These are phyloP conservation scores for Heterohyrax brucei DNA, from an alignment of 2,797 vertebrate species.

Conservation along the genomic window DNA sequence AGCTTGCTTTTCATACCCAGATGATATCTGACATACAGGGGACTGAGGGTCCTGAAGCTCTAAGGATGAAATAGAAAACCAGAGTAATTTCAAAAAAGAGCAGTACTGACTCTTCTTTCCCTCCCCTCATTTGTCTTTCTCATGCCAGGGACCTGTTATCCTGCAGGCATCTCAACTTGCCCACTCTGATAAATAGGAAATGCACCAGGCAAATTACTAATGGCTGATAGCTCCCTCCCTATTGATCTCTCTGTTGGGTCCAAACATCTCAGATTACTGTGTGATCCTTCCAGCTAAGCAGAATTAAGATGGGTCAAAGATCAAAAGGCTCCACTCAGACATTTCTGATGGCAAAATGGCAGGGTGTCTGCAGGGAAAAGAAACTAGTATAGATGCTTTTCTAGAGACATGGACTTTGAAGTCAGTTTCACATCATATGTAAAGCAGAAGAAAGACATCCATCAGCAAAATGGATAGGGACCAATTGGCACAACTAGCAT, in stretches of 20 bases:
- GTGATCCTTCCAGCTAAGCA: constrained; percentile 71
- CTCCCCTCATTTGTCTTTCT: constrained; percentile 43
- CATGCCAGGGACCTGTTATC: constrained; percentile 52
- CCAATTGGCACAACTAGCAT: too few relatives aligned
- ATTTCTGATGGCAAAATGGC: not conserved
- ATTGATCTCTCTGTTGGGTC: constrained; percentile 80
- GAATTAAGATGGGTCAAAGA: constrained; percentile 4
- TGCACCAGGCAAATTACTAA: constrained; percentile 74
- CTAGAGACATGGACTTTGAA: not conserved
- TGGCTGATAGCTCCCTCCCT: constrained; percentile 77
- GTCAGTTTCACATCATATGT: not conserved
- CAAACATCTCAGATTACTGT: constrained; percentile 74
- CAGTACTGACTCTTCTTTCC: not conserved
- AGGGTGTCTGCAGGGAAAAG: not conserved
- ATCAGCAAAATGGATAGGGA: not conserved
- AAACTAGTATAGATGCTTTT: not conserved
- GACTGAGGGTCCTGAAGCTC: not conserved
- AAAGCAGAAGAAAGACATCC: not conserved
- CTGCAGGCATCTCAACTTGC: constrained; percentile 66
- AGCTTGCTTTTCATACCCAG: not conserved
- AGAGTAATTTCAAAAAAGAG: not conserved
- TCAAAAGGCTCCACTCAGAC: constrained; percentile 47
- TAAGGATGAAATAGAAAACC: constrained; percentile 17
- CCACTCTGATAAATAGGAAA: constrained; percentile 66
- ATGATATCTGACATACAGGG: accelerated